Conservation (phyloP, 2,797 vertebrate genomes). For the Pseudochirops corinnae region DNA sequence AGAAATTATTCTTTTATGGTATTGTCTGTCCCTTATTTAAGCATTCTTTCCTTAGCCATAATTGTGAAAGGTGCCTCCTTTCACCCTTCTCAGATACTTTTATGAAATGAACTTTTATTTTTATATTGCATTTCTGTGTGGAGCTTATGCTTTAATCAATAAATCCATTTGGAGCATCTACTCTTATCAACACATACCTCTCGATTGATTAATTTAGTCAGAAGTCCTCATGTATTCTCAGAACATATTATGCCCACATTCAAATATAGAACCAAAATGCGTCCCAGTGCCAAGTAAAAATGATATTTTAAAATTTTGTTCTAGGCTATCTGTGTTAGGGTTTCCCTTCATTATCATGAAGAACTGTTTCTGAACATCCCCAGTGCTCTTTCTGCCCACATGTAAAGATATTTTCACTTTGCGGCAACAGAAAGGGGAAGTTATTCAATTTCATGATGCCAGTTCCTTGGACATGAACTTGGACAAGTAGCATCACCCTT, state of each 20-base stretch:
- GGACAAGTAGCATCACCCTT: neutral
- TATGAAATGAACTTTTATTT: neutral
- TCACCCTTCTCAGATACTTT: neutral
- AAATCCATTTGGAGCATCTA: neutral
- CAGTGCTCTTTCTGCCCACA: neutral
- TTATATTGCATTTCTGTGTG: neutral
- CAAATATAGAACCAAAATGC: neutral
- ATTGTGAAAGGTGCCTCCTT: neutral
- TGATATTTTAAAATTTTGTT: neutral
- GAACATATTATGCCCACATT: constrained; percentile 6
- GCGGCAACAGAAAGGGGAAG: neutral
- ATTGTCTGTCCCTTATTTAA: neutral
- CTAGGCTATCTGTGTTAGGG: neutral
- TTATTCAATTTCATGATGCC: neutral
- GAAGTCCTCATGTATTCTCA: constrained; percentile 3
- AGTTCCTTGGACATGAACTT: neutral
- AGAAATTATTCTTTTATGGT: neutral
- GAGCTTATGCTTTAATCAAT: neutral
- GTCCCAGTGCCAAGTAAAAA: neutral
- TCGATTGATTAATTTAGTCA: constrained; percentile 13
- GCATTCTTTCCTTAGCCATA: neutral
- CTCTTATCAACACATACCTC: neutral
- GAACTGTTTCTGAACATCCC: neutral
- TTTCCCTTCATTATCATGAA: neutral
- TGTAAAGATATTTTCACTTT: constrained; percentile 18